Evolutionary conservation across 2,113 vertebrate species (phyloP).

Genomic region (Neodontobutis hainanensis): DNA sequence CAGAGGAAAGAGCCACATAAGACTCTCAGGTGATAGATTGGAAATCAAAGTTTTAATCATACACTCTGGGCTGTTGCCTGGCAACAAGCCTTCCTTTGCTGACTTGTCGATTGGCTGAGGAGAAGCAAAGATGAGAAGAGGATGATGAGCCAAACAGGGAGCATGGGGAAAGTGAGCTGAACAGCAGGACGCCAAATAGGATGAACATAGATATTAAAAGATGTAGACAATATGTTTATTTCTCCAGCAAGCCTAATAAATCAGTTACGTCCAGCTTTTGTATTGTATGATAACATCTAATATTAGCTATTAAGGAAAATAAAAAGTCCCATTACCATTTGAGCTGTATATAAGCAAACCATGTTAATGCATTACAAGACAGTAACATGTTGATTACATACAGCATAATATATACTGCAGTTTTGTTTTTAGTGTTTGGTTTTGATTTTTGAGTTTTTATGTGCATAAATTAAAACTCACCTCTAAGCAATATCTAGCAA

Average conservation of each 20-base stretch:
- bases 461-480: too few relatives aligned
- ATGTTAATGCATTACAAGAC: too few relatives aligned
- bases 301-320: too few relatives aligned
- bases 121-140: slow-evolving; percentile 59
- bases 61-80: slow-evolving; percentile 70
- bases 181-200: slow-evolving; percentile 21
- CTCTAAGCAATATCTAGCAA: too few relatives aligned
- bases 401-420: too few relatives aligned
- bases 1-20: slow-evolving; percentile 63
- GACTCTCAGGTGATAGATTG: slow-evolving; percentile 75
- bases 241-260: neutral
- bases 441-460: too few relatives aligned
- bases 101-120: slow-evolving; percentile 57
- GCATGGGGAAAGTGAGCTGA: slow-evolving; percentile 16
- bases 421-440: too few relatives aligned
- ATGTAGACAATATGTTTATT: slow-evolving; percentile 4
- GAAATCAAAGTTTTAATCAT: slow-evolving; percentile 81
- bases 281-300: neutral
- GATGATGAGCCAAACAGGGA: slow-evolving; percentile 46
- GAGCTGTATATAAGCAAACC: too few relatives aligned
- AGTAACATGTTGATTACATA: too few relatives aligned
- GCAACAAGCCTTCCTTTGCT: slow-evolving; percentile 69
- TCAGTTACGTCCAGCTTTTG: neutral
- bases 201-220: slow-evolving; percentile 28
- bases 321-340: too few relatives aligned